Evolutionary conservation across 2,888 invertebrate genomes (phyloP).

Genomic region (Rapana venosa): DNA sequence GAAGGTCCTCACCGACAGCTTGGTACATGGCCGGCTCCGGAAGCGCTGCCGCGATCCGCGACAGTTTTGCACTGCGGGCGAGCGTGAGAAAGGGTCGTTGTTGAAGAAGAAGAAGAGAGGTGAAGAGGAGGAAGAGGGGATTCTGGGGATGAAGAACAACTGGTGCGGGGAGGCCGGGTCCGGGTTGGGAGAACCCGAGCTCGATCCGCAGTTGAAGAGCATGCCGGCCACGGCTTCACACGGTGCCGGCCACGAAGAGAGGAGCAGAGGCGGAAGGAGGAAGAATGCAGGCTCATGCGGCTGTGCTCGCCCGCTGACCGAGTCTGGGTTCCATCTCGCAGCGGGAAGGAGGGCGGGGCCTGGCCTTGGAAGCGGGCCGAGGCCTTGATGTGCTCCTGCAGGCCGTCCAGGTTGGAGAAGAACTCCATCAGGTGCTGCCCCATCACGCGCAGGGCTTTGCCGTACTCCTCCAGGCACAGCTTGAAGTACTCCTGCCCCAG

Average conservation of each 20-base stretch:
- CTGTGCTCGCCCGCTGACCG: not conserved
- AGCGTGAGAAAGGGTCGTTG: not conserved
- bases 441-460: constrained; percentile 94
- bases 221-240: constrained; percentile 97
- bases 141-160: constrained; percentile 57
- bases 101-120: not conserved
- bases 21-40: constrained; percentile 61
- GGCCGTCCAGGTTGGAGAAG: constrained; percentile 95
- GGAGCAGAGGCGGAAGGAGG: constrained; percentile 95
- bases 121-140: not conserved
- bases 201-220: constrained; percentile 95
- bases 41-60: constrained; percentile 56
- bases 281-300: constrained; percentile 89
- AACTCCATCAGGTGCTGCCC: constrained; percentile 97
- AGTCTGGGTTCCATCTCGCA: not conserved
- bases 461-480: constrained; percentile 97
- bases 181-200: constrained; percentile 85
- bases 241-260: constrained; percentile 97
- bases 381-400: constrained; percentile 84
- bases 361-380: not conserved
- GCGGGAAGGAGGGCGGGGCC: constrained; percentile 83
- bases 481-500: constrained; percentile 97
- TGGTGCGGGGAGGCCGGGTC: constrained; percentile 90
- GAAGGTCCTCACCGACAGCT: constrained; percentile 69
- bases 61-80: constrained; percentile 54